phyloP scores from a whole-genome alignment of 2,113 vertebrate genomes.

The Boulengerochromis microlepis region DNA sequence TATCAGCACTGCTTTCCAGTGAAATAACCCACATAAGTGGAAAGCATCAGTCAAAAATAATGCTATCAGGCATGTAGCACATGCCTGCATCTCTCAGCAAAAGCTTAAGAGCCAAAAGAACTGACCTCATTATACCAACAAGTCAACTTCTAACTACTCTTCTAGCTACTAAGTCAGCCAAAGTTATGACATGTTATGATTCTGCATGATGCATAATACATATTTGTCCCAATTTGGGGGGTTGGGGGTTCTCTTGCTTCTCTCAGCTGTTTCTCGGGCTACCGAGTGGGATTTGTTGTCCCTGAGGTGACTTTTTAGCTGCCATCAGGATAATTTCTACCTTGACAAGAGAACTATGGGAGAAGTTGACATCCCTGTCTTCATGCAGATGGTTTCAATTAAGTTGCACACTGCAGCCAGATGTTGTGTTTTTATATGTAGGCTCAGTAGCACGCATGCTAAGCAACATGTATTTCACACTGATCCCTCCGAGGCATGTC shows the following conservation, averaged over 20 bases:
- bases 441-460: neutral
- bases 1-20: neutral
- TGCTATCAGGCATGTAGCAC: neutral
- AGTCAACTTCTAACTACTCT: conserved; percentile 29
- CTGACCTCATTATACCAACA: conserved; percentile 49
- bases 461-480: neutral
- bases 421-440: conserved; percentile 16
- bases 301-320: conserved; percentile 10
- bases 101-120: conserved; percentile 21
- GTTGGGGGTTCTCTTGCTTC: neutral
- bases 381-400: conserved; percentile 31
- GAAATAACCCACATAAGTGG: conserved; percentile 2
- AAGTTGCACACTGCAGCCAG: conserved; percentile 22
- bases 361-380: neutral
- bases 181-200: conserved; percentile 40
- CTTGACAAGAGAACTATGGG: neutral
- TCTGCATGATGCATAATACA: conserved; percentile 58
- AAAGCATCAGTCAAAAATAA: conserved; percentile 5
- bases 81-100: neutral
- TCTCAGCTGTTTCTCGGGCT: conserved; percentile 17
- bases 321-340: conserved; percentile 12
- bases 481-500: neutral
- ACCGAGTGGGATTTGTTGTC: neutral
- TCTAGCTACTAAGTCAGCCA: conserved; percentile 42
- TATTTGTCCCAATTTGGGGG: conserved; percentile 37